phyloP scores from a whole-genome alignment of 2,888 invertebrate genomes.

The Hydroisotoma schaefferi region DNA sequence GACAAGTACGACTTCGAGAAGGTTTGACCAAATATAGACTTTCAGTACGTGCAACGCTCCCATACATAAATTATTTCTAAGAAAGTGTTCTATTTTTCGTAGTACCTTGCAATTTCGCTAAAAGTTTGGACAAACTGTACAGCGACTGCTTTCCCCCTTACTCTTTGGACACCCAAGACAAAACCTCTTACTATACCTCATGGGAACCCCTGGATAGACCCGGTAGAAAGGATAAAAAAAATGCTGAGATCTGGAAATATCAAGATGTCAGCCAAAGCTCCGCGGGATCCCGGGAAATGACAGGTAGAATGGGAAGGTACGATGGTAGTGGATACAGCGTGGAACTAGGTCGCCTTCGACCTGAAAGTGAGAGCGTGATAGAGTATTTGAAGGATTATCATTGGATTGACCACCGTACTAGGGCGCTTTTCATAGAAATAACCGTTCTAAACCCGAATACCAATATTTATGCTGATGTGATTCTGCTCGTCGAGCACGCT shows the following conservation, averaged over 20 bases:
- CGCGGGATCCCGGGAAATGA: conserved; percentile 5
- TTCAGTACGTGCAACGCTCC: background rate
- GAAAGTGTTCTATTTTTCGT: background rate
- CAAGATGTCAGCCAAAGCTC: background rate
- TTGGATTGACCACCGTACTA: conserved; percentile 36
- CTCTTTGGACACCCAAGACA: conserved; percentile 18
- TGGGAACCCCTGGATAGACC: conserved; percentile 20
- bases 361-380: conserved; percentile 22
- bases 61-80: background rate
- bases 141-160: conserved; percentile 11
- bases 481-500: conserved; percentile 27
- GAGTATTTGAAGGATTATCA: conserved; percentile 18
- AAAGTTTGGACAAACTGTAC: background rate
- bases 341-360: conserved; percentile 25
- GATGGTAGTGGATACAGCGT: conserved; percentile 38
- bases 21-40: conserved; percentile 7
- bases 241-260: conserved; percentile 38
- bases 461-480: conserved; percentile 34
- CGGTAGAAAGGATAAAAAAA: conserved; percentile 5
- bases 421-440: conserved; percentile 36
- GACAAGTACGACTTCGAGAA: conserved; percentile 30
- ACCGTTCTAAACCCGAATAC: conserved; percentile 29
- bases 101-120: background rate
- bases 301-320: conserved; percentile 25
- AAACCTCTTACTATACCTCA: conserved; percentile 14